These are phyloP conservation scores for Lithobates sylvaticus DNA, from an alignment of 2,797 vertebrate genomes.

Conservation along the genomic window DNA sequence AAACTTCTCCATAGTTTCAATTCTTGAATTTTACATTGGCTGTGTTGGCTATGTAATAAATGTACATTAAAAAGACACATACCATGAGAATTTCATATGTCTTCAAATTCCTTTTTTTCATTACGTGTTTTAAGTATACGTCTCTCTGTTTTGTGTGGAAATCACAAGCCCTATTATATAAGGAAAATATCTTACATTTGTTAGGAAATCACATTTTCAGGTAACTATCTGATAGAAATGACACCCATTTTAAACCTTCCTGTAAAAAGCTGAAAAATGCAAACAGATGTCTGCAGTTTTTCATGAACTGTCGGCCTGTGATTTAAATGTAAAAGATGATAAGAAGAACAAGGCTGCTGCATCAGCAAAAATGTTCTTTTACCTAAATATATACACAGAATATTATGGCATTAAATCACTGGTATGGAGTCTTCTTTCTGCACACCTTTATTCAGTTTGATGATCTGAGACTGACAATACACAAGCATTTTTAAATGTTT, in stretches of 20 bases:
- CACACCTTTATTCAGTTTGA: slow-evolving; percentile 18
- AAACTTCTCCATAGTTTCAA: not conserved
- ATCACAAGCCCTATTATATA: slow-evolving; percentile 5
- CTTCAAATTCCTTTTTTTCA: not conserved
- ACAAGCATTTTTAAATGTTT: slow-evolving; percentile 31
- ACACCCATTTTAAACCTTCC: slow-evolving; percentile 46
- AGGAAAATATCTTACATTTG: not conserved
- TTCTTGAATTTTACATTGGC: not conserved
- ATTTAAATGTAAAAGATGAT: slow-evolving; percentile 40
- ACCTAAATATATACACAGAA: no score
- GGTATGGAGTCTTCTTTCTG: slow-evolving; percentile 40
- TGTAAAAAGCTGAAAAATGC: slow-evolving; percentile 49
- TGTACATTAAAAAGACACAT: not conserved
- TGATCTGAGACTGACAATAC: slow-evolving; percentile 48
- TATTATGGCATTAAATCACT: slow-evolving; percentile 32
- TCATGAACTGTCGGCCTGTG: slow-evolving; percentile 6
- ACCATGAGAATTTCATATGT: not conserved
- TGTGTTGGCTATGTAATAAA: not conserved
- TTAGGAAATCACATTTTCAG: slow-evolving; percentile 39
- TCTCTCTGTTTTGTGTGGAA: not conserved
- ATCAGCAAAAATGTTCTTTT: slow-evolving; percentile 21
- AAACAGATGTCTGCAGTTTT: slow-evolving; percentile 56
- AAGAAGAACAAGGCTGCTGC: slow-evolving; percentile 29
- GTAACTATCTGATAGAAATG: slow-evolving; percentile 53
- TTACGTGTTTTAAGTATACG: not conserved